A percentile compares a stretch with the other conserved stretches of the same genome.
phyloP scores from a whole-genome alignment of 1,140 invertebrate genomes.

The Hermetia illucens region DNA sequence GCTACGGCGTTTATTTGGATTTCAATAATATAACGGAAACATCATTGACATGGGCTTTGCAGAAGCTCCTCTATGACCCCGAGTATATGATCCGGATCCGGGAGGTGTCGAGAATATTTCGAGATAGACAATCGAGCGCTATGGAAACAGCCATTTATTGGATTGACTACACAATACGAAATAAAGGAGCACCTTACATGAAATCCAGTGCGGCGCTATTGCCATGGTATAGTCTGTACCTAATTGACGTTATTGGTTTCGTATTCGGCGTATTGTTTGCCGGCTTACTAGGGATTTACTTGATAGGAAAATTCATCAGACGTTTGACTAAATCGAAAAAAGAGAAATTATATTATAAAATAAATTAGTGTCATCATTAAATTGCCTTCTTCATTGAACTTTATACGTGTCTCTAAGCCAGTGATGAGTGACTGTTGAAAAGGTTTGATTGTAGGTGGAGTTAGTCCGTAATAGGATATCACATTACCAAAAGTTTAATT shows the following conservation, averaged over 20 bases:
- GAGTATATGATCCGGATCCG: constrained; percentile 29
- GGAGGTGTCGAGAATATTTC: constrained; percentile 32
- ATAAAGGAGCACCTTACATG: constrained; percentile 33
- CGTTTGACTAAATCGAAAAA: no score
- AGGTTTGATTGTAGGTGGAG: no score
- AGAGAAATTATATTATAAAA: no score
- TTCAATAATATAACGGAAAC: constrained; percentile 15
- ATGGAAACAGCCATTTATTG: constrained; percentile 42
- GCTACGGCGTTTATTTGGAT: constrained; percentile 16
- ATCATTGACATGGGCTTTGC: constrained; percentile 20
- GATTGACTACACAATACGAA: constrained; percentile 42
- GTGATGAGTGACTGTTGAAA: no score
- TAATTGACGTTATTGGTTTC: constrained; percentile 4
- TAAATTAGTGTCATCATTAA: no score
- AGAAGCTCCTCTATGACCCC: constrained; percentile 12
- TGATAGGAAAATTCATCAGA: no score
- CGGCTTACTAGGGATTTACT: no score
- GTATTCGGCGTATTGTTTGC: no score
- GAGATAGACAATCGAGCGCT: constrained; percentile 37
- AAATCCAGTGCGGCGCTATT: constrained; percentile 17
- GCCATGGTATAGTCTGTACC: constrained; percentile 9
- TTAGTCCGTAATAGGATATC: no score
- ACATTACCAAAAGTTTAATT: no score
- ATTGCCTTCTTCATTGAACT: no score
- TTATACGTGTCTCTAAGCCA: no score